Evolutionary conservation across 2,797 vertebrate species (phyloP).

Genomic region (Artibeus lituratus): DNA sequence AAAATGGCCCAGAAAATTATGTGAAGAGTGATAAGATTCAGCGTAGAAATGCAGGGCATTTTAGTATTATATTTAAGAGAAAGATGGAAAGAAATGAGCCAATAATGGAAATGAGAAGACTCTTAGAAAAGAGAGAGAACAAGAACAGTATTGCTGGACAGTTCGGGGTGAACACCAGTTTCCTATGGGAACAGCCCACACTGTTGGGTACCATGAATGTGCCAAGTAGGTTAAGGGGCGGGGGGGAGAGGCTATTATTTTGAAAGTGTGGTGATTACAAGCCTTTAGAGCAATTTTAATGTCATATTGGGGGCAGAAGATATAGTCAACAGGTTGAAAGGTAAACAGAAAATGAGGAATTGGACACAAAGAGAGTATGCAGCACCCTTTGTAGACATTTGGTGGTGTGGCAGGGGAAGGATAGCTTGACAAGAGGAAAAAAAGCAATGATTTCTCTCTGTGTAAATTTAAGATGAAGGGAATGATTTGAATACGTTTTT

Average conservation of each 20-base stretch:
- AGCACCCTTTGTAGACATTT: background rate
- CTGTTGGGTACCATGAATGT: background rate
- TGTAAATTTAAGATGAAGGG: background rate
- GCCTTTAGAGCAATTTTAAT: background rate
- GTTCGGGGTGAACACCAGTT: rapidly evolving
- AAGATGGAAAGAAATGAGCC: background rate
- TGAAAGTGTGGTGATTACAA: background rate
- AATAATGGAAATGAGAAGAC: background rate
- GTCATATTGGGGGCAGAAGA: background rate
- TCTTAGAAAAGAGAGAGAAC: background rate
- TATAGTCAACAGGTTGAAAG: background rate
- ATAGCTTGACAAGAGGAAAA: background rate
- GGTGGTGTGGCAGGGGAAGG: background rate
- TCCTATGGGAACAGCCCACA: background rate
- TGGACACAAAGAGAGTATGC: background rate
- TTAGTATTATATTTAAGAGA: background rate
- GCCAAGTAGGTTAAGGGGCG: background rate
- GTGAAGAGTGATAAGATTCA: background rate
- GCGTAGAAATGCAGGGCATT: background rate
- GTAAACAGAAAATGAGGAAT: background rate
- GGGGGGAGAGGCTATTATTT: background rate
- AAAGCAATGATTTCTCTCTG: background rate
- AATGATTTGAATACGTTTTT: background rate
- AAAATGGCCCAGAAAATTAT: background rate
- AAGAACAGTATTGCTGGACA: background rate